Base-by-base conservation (phyloP, 2,888 invertebrate genomes). In the Hermaeophaga mercurialis region DNA sequence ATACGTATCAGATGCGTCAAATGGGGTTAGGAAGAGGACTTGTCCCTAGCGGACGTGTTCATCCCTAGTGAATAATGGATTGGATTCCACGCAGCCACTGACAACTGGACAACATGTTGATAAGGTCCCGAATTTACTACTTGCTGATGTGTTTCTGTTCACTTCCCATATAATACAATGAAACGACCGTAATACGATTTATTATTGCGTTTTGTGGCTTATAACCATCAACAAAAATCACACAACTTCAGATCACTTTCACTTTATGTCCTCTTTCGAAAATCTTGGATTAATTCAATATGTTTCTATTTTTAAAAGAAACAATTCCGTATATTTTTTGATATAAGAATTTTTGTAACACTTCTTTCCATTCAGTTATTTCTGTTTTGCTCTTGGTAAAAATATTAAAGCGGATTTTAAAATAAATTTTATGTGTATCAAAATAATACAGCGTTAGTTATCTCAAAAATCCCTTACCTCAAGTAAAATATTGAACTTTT, bases 61-160 rank as follows among this genome's bases (percentile, higher is more conserved):
- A 69, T 67, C 68, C 68, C 66, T 62, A 41, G 67, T 70, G 70
- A 70, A 68, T 70, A 69, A 70, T 70, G 67, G 66, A 70, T 65
- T 62, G 67, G 63, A 66, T 69, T 64, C 65, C 63, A 63, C 65
- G 64, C 60, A 54, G 46, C 57, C 54, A 62, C 62, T 67, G 70
- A 69, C 70, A 70, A 69, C 64, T 69, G 68, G 67, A 67, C 67
- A 69, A 68, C 66, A 66, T 66, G 64, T 66, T 66, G 66, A 64
- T 63, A 63, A 64, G 59, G 59, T 58, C 54, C 31, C 28, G 55
- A 54, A 48, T 48, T 48, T 48, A 54, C 54, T 43, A 19, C 46
- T 46, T 22, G 26, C 44, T 39, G 45, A 18, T 15, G 28, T 44
- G 12, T 38, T 12, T 17, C n/a, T n/a, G n/a, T n/a, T n/a, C n/a